phyloP scores from a whole-genome alignment of 2,113 vertebrate species.

The Reinhardtius hippoglossoides region DNA sequence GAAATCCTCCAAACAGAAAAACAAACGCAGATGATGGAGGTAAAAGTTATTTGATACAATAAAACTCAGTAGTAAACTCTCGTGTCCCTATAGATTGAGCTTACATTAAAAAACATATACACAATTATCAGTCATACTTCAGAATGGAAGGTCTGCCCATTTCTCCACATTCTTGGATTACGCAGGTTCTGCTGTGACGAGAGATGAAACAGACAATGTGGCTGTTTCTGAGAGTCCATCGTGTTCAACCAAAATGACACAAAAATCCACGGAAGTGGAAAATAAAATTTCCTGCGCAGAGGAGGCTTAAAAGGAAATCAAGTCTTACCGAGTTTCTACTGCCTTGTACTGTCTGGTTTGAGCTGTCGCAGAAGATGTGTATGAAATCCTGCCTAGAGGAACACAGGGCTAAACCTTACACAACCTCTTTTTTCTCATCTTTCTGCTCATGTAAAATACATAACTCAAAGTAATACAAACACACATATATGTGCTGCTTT shows the following conservation, averaged over 20 bases:
- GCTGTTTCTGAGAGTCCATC: background rate
- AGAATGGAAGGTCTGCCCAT: background rate
- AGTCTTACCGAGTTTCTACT: background rate
- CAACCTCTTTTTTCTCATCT: slow-evolving; percentile 19
- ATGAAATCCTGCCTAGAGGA: slow-evolving; percentile 41
- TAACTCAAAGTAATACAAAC: slow-evolving; percentile 1
- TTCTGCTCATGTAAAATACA: slow-evolving; percentile 10
- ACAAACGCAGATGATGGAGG: no score
- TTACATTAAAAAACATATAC: no score
- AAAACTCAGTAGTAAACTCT: background rate
- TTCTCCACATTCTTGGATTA: background rate
- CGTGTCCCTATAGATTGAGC: background rate
- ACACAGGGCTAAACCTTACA: slow-evolving; percentile 13
- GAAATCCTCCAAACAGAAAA: no score
- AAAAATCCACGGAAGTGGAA: slow-evolving; percentile 5
- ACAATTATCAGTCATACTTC: background rate
- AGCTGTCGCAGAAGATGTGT: slow-evolving; percentile 40
- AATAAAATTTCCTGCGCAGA: slow-evolving; percentile 18
- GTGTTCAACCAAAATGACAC: background rate
- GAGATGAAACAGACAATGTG: background rate
- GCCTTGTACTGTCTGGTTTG: slow-evolving; percentile 30
- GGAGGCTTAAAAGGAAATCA: slow-evolving; percentile 39
- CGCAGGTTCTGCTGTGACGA: background rate
- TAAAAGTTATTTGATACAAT: no score
- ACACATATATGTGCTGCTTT: background rate